Evolutionary conservation across 2,888 invertebrate species (phyloP), one percentile per base, ranked within the genome.

Genomic region (Spatulosminthurus flaviceps): DNA sequence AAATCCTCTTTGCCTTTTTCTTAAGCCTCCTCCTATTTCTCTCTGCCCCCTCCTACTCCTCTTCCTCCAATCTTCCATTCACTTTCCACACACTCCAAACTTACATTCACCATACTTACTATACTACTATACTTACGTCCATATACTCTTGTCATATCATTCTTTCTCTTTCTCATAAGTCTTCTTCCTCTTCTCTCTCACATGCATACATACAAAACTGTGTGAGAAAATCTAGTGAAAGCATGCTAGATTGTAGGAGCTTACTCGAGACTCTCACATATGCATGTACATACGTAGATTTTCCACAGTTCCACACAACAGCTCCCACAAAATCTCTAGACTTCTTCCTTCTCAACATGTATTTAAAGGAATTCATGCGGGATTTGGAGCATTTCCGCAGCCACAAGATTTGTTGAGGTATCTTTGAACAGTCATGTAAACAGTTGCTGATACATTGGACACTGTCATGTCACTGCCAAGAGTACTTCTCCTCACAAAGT

Each of bases 391-490:
- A 9, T 69, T 16, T 28, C 51, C 51, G 16, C n/a, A 51, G 51
- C 41, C 29, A 71, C 71, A 42, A 41, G 71, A 71, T 29, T 41
- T 22, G 26, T 43, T 71, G 41, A 71, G 71, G 64, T 42, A 71
- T 41, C 21, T 61, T 34, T 42, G 41, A 69, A 72, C 43, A 51
- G 42, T 43, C 79, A 43, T 69, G 79, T 79, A 69, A 67, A 67
- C 72, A 70, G 51, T 41, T n/a, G 72, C 26, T 71, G 71, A 72
- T 71, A 78, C 72, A 78, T 78, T 61, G 72, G 71, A 78, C 70
- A 71, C 67, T 70, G 78, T 61, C 77, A 69, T 69, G 72, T 61
- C 77, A 34, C 64, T 60, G 71, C 66, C 71, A 64, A 42, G 21
- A 24, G 42, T 19, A 7, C 43, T 61, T 43, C 74, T 72, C 64